Base-by-base conservation (phyloP, 2,113 vertebrate species). In the Ptychochromis oligacanthus region DNA sequence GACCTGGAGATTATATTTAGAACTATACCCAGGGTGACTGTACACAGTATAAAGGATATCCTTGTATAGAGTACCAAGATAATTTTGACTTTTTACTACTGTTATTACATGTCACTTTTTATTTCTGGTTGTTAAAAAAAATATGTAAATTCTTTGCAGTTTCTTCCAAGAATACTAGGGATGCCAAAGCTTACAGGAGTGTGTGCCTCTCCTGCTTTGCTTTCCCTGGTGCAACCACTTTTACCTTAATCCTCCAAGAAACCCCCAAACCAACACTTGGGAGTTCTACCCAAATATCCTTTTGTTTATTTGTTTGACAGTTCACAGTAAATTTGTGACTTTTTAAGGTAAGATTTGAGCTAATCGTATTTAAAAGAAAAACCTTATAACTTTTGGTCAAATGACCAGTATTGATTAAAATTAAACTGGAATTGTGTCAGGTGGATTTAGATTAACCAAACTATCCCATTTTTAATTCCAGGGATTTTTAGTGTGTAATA, bases 71-170 rank as follows among this genome's bases (percentile, higher is more conserved):
- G 18, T 54, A 46, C 46, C 46, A 72, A 54, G 46, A n/a, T 34
- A n/a, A 54, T 72, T 72, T 72, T 72, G 46, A 54, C 67, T 54
- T 46, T 72, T 72, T 72, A 72, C 18, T 54, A 34, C 67, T 72
- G 67, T 72, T 72, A 54, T 72, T 54, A n/a, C 67, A 72, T 34
- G 46, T 34, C 46, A 72, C 18, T 54, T 72, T 72, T 72, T 34
- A 72, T 72, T 54, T 54, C 46, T 72, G 26, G 46, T 72, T n/a
- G 67, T 72, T 54, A 64, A 54, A 72, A 54, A 72, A 72, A 20
- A 17, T 26, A 67, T 4, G 26, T 72, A 72, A 72, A 72, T 34
- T 9, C 46, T 72, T 72, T 54, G 28, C 20, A 26, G 46, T 72
- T 72, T 72, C 26, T 72, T 72, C 67, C 26, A 26, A 54, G 26